phyloP scores from a whole-genome alignment of 2,888 invertebrate genomes.

The Itoplectis maculator region DNA sequence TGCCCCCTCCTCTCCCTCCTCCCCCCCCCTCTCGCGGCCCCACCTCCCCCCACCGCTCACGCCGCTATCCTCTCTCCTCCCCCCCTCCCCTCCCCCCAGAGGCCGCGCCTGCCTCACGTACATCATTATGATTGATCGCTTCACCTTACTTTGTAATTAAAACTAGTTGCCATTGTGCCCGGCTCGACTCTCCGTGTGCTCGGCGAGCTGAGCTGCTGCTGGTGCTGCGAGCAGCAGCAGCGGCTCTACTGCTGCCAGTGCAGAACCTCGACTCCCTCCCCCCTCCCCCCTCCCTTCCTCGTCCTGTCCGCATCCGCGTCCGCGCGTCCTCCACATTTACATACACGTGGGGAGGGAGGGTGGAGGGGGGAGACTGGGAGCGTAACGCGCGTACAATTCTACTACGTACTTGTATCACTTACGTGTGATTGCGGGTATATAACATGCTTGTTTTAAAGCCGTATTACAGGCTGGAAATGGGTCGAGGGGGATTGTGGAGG shows the following conservation, averaged over 20 bases:
- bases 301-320: conserved; percentile 52
- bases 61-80: conserved; percentile 70
- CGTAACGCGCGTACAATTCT: conserved; percentile 43
- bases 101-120: conserved; percentile 84
- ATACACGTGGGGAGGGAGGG: conserved; percentile 59
- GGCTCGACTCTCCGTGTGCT: conserved; percentile 77
- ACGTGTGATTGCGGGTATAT: conserved; percentile 34
- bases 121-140: conserved; percentile 85
- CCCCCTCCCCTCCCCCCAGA: conserved; percentile 77
- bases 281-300: conserved; percentile 53
- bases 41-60: conserved; percentile 73
- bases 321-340: conserved; percentile 64
- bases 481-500: conserved; percentile 10
- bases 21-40: conserved; percentile 48
- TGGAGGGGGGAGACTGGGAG: background rate
- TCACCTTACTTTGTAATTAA: conserved; percentile 85
- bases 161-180: conserved; percentile 85
- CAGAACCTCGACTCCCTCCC: conserved; percentile 47
- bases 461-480: background rate
- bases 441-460: conserved; percentile 8
- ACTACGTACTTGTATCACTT: conserved; percentile 46
- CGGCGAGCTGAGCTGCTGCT: conserved; percentile 62
- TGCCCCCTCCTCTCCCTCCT: conserved; percentile 45
- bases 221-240: conserved; percentile 11
- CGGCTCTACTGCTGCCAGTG: conserved; percentile 45